Percentiles rank a stretch among this genome's conserved stretches.
These are phyloP conservation scores for Notarius quadriscutis DNA, from an alignment of 2,113 vertebrate genomes.

Conservation along the genomic window DNA sequence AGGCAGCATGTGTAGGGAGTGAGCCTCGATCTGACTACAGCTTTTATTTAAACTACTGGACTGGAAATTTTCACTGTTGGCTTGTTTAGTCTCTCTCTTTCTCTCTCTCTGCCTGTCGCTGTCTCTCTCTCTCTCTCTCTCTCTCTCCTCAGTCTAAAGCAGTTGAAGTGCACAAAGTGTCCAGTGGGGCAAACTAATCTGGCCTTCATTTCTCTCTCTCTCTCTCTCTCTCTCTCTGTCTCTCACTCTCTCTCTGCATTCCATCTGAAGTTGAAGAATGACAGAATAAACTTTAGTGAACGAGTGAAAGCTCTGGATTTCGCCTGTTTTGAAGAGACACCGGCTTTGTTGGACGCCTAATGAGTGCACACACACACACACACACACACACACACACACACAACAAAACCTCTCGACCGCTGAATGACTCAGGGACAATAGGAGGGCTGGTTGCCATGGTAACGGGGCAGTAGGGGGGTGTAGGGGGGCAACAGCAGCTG, in stretches of 20 bases:
- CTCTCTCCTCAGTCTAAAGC: conserved; percentile 58
- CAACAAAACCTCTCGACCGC: conserved; percentile 75
- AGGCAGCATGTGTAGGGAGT: not conserved
- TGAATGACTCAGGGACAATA: conserved; percentile 81
- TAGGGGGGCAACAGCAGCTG: conserved; percentile 79
- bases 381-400: conserved; percentile 65
- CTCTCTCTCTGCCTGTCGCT: conserved; percentile 67
- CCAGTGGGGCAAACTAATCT: conserved; percentile 80
- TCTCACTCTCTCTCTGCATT: conserved; percentile 39
- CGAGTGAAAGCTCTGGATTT: conserved; percentile 18
- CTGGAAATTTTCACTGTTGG: conserved; percentile 19
- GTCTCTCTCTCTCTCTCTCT: conserved; percentile 65
- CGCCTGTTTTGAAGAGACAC: conserved; percentile 30
- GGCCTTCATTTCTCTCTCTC: conserved; percentile 54
- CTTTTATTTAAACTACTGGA: not conserved
- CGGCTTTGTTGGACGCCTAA: conserved; percentile 26
- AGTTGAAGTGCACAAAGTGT: conserved; percentile 74
- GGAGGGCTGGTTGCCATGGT: conserved; percentile 77
- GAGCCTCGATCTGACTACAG: not conserved
- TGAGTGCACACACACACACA: conserved; percentile 60
- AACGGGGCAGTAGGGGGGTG: conserved; percentile 74
- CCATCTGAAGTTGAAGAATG: conserved; percentile 43
- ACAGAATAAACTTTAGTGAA: conserved; percentile 35
- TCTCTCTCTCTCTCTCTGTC: not conserved
- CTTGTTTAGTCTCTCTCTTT: conserved; percentile 59